Conservation (phyloP, 2,888 invertebrate genomes). For the Tinea trinotella region DNA sequence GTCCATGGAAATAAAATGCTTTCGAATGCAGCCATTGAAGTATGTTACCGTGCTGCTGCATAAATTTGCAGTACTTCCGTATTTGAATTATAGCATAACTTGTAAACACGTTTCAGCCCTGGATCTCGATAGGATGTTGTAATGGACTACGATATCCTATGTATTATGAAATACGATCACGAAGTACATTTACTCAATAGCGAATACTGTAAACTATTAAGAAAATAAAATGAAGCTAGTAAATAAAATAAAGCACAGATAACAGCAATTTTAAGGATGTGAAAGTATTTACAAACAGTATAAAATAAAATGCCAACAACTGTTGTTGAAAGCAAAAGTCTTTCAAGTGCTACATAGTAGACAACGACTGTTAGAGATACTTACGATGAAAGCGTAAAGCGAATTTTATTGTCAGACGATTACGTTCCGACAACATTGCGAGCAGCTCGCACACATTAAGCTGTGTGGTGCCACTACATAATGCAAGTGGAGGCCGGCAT, state of each 20-base stretch:
- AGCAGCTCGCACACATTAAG: conserved; percentile 41
- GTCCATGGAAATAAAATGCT: conserved; percentile 65
- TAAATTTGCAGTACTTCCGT: conserved; percentile 61
- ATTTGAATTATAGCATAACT: conserved; percentile 69
- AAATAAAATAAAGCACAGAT: not conserved
- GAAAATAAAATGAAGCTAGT: not conserved
- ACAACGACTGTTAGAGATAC: conserved; percentile 11
- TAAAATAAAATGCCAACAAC: conserved; percentile 7
- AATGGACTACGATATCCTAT: not conserved
- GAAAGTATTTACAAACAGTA: conserved; percentile 8
- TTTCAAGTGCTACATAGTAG: conserved; percentile 5
- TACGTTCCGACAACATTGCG: conserved; percentile 48
- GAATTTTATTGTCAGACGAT: conserved; percentile 62
- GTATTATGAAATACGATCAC: not conserved
- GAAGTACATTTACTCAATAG: not conserved
- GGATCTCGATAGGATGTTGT: conserved; percentile 28
- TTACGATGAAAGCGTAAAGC: conserved; percentile 33
- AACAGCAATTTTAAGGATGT: not conserved
- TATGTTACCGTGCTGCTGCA: conserved; percentile 62
- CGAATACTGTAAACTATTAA: not conserved
- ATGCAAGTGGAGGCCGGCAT: conserved; percentile 38
- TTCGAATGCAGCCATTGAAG: conserved; percentile 66
- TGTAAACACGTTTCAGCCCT: conserved; percentile 62
- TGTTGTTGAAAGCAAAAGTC: conserved; percentile 8
- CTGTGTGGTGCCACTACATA: conserved; percentile 47